A percentile compares a stretch with the other conserved stretches of the same genome.
Conservation (phyloP, 1,140 invertebrate species). For the Lepidurus couesii region DNA sequence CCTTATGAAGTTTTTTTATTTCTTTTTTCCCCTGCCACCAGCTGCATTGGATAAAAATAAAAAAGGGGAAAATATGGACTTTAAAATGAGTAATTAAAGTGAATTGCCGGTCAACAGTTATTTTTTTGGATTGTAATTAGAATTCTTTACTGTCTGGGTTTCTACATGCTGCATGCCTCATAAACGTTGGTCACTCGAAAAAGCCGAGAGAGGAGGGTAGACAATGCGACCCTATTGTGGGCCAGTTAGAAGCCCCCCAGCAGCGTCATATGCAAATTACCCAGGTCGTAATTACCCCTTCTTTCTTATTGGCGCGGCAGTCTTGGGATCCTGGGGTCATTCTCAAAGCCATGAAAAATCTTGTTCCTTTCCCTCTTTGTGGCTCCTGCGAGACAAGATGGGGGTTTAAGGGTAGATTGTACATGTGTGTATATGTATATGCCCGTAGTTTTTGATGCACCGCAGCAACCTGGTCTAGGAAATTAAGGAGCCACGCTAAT, state of each 20-base stretch:
- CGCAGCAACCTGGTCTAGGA: neutral
- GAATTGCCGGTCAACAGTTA: neutral
- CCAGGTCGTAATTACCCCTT: slow-evolving; percentile 18
- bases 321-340: neutral
- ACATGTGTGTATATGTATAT: too few relatives aligned
- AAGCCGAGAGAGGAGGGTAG: neutral
- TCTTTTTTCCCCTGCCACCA: neutral
- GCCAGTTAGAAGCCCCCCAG: slow-evolving; percentile 3
- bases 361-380: neutral
- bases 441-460: neutral
- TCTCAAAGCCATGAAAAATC: slow-evolving; percentile 14
- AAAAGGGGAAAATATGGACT: neutral
- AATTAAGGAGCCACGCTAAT: slow-evolving; percentile 7
- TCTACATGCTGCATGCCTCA: neutral
- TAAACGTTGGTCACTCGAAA: neutral
- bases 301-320: neutral
- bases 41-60: neutral
- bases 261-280: slow-evolving; percentile 17
- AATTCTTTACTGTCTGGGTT: neutral
- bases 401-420: neutral
- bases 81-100: neutral
- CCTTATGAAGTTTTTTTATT: neutral
- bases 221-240: slow-evolving; percentile 12
- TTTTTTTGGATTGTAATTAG: neutral
- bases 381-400: neutral